phyloP scores from a whole-genome alignment of 2,797 vertebrate species.

The Cynodonichthys magdalenae region DNA sequence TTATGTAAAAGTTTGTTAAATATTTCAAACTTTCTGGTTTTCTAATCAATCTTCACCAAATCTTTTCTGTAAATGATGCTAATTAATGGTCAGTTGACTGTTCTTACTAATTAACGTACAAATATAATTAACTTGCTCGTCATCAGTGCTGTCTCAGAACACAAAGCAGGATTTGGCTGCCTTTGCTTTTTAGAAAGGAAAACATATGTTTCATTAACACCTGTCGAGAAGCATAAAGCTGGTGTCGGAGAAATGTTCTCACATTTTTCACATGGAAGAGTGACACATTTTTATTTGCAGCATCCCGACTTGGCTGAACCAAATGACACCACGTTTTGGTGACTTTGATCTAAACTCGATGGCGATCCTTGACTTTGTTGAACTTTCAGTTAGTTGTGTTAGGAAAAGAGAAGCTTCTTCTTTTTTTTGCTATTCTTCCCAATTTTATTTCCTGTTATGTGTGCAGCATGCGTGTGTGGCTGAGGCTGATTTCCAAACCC shows the following conservation, averaged over 20 bases:
- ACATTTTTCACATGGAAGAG: conserved; percentile 37
- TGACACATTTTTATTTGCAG: conserved; percentile 50
- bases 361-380: not conserved
- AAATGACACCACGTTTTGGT: conserved; percentile 13
- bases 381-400: too few species aligned
- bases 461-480: conserved; percentile 7
- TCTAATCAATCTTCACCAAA: not conserved
- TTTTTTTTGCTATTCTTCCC: conserved; percentile 22
- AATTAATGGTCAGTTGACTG: conserved; percentile 50
- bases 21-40: not conserved
- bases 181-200: conserved; percentile 46
- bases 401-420: too few species aligned
- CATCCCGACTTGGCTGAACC: conserved; percentile 30
- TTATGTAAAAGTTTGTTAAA: not conserved
- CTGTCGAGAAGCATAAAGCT: conserved; percentile 63
- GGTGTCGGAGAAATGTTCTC: conserved; percentile 55
- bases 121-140: conserved; percentile 66
- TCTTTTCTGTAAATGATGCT: conserved; percentile 28
- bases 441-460: conserved; percentile 12
- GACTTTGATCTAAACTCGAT: conserved; percentile 4
- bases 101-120: conserved; percentile 60
- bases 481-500: conserved; percentile 60
- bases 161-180: conserved; percentile 62
- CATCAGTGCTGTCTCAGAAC: conserved; percentile 48
- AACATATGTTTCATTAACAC: conserved; percentile 84